Conservation (phyloP, 2,888 invertebrate species). For the Apantesis nais region DNA sequence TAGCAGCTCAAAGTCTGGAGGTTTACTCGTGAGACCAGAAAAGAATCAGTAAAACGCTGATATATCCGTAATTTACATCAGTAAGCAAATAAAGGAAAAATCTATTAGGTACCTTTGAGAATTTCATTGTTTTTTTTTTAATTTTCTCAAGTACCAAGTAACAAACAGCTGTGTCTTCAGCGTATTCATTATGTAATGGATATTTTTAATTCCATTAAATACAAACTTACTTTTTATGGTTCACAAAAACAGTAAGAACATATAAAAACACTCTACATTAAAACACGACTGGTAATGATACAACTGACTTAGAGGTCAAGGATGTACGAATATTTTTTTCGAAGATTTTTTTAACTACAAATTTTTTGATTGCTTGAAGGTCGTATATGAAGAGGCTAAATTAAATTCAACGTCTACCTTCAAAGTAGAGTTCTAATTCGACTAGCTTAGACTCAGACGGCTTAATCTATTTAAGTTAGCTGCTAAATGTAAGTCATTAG, state of each 20-base stretch:
- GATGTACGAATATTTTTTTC: slow-evolving; percentile 4
- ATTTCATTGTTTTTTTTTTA: neutral
- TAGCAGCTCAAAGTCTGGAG: too few relatives aligned
- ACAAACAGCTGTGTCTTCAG: slow-evolving; percentile 8
- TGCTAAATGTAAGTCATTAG: neutral
- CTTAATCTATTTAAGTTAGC: slow-evolving; percentile 3
- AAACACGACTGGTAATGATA: neutral
- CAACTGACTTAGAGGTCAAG: slow-evolving; percentile 3
- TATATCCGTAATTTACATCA: neutral
- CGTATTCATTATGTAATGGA: slow-evolving; percentile 19
- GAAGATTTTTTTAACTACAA: neutral
- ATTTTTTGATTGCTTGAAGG: neutral
- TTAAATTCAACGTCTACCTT: neutral
- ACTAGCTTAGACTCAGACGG: neutral
- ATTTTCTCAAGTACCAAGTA: neutral
- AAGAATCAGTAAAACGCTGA: neutral
- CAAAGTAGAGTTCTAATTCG: neutral
- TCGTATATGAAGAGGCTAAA: neutral
- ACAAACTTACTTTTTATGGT: slow-evolving; percentile 11
- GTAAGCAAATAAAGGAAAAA: neutral
- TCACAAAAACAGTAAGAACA: slow-evolving; percentile 10
- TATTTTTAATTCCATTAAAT: slow-evolving; percentile 22
- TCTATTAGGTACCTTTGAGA: neutral
- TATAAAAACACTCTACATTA: slow-evolving; percentile 10
- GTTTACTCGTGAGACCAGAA: neutral